A percentile compares a stretch with the other conserved stretches of the same genome.
Conservation (phyloP, 2,113 vertebrate genomes). For the Anguilla rostrata region DNA sequence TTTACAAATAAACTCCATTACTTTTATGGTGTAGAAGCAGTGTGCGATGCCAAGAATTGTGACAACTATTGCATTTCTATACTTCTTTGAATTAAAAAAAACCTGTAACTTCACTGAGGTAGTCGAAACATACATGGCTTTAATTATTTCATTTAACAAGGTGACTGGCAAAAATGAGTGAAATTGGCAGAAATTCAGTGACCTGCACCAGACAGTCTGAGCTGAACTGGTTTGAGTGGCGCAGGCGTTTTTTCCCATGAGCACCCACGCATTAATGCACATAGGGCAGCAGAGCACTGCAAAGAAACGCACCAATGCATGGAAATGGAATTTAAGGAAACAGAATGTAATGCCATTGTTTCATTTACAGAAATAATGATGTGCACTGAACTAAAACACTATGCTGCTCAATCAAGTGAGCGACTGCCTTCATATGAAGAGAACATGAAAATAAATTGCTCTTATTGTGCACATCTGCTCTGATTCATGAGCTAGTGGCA, state of each 20-base stretch:
- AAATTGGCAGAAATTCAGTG: not conserved
- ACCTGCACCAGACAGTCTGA: not conserved
- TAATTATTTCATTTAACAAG: not conserved
- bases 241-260: not conserved
- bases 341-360: not conserved
- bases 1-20: no score
- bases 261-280: not conserved
- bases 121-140: not conserved
- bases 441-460: not conserved
- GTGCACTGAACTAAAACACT: not conserved
- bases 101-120: no score
- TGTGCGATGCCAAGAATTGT: no score
- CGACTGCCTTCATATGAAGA: not conserved
- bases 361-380: not conserved
- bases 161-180: not conserved
- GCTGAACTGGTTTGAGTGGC: not conserved
- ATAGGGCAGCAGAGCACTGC: not conserved
- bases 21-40: no score
- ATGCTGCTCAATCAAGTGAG: not conserved
- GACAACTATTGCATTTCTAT: no score
- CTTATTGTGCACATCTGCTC: not conserved
- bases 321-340: not conserved
- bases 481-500: not conserved
- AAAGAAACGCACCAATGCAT: not conserved
- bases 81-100: no score